Conservation (phyloP, 2,797 vertebrate species). For the Anisognathus igniventris region DNA sequence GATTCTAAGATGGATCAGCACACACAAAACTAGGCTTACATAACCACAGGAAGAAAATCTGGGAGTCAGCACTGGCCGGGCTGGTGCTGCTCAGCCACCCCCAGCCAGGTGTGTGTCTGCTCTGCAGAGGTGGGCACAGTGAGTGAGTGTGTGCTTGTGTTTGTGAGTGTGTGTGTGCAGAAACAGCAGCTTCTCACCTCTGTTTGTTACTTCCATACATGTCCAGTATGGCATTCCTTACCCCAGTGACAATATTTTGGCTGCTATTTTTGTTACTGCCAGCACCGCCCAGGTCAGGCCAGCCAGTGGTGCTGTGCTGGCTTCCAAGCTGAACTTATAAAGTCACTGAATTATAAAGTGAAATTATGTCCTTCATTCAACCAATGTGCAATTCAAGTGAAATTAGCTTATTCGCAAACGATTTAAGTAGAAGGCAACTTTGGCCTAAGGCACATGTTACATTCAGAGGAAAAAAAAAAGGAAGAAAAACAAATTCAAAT, state of each 20-base stretch:
- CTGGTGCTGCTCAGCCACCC: not conserved
- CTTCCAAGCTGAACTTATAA: not conserved
- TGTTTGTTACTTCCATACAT: not conserved
- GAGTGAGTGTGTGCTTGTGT: not conserved
- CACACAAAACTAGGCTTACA: not conserved
- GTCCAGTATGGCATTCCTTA: not conserved
- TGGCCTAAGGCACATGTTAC: not conserved
- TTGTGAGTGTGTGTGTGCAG: not conserved
- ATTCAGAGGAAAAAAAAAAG: not conserved
- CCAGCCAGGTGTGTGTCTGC: not conserved
- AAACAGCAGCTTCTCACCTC: constrained; percentile 10
- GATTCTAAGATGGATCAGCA: not conserved
- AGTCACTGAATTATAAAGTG: not conserved
- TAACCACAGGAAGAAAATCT: not conserved
- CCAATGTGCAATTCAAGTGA: not conserved
- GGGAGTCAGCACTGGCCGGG: not conserved
- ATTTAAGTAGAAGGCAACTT: not conserved
- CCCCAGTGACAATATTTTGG: not conserved
- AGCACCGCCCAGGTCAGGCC: not conserved
- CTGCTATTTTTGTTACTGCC: constrained; percentile 28
- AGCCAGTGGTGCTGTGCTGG: not conserved
- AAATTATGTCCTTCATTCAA: not conserved
- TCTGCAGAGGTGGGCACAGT: not conserved
- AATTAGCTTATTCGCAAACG: not conserved
- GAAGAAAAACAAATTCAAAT: not conserved